Conservation (phyloP, 2,888 invertebrate species). For the Diaprepes abbreviatus region DNA sequence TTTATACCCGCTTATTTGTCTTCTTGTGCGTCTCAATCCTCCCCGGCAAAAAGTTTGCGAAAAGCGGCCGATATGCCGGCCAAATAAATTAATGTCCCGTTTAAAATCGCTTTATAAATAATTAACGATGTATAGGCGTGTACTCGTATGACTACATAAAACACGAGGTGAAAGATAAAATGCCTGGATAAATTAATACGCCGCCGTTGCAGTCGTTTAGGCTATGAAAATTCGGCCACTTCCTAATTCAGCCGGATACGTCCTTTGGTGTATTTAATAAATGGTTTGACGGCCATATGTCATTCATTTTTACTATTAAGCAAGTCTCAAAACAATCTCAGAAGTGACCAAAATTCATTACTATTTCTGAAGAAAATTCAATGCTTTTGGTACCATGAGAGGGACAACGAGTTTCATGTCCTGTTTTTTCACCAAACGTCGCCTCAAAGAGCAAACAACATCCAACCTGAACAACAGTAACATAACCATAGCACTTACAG, state of each 20-base stretch:
- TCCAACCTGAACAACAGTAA: too few species aligned
- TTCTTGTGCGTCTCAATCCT: slow-evolving; percentile 45
- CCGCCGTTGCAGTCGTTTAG: slow-evolving; percentile 14
- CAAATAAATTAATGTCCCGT: slow-evolving; percentile 54
- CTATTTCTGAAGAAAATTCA: too few species aligned
- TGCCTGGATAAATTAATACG: slow-evolving; percentile 37
- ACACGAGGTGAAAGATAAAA: slow-evolving; percentile 48
- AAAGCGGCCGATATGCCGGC: slow-evolving; percentile 44
- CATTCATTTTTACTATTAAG: too few species aligned
- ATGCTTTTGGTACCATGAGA: too few species aligned
- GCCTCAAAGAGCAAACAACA: too few species aligned
- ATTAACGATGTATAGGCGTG: slow-evolving; percentile 54
- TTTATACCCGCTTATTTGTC: slow-evolving; percentile 47
- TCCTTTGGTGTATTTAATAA: too few species aligned
- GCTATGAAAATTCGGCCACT: not conserved
- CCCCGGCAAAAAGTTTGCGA: slow-evolving; percentile 29
- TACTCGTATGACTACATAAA: slow-evolving; percentile 43
- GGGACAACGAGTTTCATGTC: too few species aligned
- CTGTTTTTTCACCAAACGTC: too few species aligned
- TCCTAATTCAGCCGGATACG: slow-evolving; percentile 5
- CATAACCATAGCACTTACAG: too few species aligned
- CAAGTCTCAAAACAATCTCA: too few species aligned
- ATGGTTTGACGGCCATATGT: too few species aligned
- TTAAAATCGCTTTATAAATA: slow-evolving; percentile 56
- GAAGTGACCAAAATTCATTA: too few species aligned